A percentile compares a stretch with the other conserved stretches of the same genome.
Evolutionary conservation across 2,797 vertebrate genomes (phyloP).

Genomic region (Aselliscus stoliczkanus): DNA sequence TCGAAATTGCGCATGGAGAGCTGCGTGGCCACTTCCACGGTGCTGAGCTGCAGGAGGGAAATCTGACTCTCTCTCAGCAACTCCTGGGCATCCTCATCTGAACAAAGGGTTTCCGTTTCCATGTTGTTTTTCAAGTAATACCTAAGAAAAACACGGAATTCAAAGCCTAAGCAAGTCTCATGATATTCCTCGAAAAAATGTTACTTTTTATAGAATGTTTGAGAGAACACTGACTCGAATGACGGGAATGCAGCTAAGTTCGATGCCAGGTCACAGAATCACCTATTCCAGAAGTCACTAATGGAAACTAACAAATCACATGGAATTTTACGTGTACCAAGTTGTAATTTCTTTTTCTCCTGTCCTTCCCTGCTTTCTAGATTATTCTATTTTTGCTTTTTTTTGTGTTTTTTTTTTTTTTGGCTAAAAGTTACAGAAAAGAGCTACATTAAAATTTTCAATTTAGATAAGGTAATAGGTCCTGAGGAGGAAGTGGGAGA

Average conservation of each 20-base stretch:
- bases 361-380: not conserved
- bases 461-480: not conserved
- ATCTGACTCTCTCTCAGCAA: slow-evolving; percentile 94
- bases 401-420: not conserved
- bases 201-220: not conserved
- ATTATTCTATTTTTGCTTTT: not conserved
- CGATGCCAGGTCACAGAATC: not conserved
- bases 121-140: slow-evolving; percentile 99
- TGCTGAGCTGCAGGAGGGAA: slow-evolving; percentile 95
- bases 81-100: slow-evolving; percentile 98
- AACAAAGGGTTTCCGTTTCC: slow-evolving; percentile 98
- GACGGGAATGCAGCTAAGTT: not conserved
- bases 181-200: not conserved
- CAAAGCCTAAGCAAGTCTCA: not conserved
- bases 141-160: slow-evolving; percentile 79
- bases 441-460: not conserved
- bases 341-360: not conserved
- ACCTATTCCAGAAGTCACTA: not conserved
- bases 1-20: slow-evolving; percentile 98
- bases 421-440: not conserved
- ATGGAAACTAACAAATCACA: not conserved
- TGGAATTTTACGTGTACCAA: not conserved
- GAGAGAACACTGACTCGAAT: accelerated
- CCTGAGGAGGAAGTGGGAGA: not conserved
- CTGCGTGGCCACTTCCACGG: slow-evolving; percentile 95